Evolutionary conservation across 1,140 invertebrate genomes (phyloP).

Genomic region (Magallana gigas): DNA sequence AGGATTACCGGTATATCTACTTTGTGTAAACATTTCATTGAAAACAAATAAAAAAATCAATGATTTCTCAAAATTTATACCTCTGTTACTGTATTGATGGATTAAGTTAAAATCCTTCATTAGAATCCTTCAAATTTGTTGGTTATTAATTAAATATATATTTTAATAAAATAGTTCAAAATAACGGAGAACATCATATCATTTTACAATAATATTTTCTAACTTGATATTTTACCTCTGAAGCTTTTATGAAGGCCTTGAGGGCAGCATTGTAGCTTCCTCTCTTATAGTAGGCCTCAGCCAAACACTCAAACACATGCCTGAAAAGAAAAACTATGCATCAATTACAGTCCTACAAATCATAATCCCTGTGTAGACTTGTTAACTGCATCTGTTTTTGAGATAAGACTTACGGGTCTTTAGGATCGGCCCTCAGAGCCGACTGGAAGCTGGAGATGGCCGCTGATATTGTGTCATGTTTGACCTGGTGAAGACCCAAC

Average conservation of each 20-base stretch:
- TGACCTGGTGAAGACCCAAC: conserved; percentile 87
- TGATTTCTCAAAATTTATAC: too few relatives aligned
- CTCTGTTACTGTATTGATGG: too few relatives aligned
- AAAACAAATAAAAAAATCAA: too few relatives aligned
- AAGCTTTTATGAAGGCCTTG: conserved; percentile 89
- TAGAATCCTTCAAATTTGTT: too few relatives aligned
- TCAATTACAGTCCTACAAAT: background rate
- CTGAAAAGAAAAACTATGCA: conserved; percentile 73
- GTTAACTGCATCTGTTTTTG: too few relatives aligned
- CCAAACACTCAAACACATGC: conserved; percentile 90
- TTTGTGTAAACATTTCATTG: too few relatives aligned
- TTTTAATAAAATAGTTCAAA: background rate
- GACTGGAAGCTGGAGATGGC: conserved; percentile 88
- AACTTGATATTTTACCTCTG: conserved; percentile 63
- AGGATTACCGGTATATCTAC: background rate
- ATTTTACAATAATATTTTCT: too few relatives aligned
- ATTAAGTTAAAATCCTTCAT: too few relatives aligned
- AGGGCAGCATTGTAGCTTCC: conserved; percentile 91
- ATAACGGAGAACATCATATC: too few relatives aligned
- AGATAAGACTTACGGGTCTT: conserved; percentile 81
- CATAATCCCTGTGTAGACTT: too few relatives aligned
- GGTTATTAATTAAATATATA: too few relatives aligned
- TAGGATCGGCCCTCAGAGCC: conserved; percentile 87
- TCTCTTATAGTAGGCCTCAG: conserved; percentile 90
- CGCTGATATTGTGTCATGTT: conserved; percentile 84